phyloP scores from a whole-genome alignment of 2,113 vertebrate species.

The Eidolon helvum region DNA sequence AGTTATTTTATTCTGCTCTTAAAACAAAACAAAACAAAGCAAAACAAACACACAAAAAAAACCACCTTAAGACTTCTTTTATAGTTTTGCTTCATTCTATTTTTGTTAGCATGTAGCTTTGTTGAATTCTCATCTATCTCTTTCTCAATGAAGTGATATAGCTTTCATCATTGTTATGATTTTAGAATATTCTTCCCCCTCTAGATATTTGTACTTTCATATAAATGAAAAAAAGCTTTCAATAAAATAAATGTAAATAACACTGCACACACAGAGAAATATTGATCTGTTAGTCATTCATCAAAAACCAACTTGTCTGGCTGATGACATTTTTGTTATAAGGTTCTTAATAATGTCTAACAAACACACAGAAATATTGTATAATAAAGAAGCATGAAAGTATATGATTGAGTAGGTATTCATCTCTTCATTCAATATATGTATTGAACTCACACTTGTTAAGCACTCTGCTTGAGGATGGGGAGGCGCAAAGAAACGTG shows the following conservation, averaged over 20 bases:
- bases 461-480: neutral
- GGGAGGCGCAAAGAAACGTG: neutral
- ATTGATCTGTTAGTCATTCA: slow-evolving; percentile 36
- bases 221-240: slow-evolving; percentile 49
- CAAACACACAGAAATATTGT: slow-evolving; percentile 17
- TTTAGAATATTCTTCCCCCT: neutral
- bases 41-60: neutral
- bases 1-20: neutral
- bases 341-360: slow-evolving; percentile 34
- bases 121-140: neutral
- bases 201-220: slow-evolving; percentile 37
- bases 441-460: neutral
- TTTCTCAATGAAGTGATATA: neutral
- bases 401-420: neutral
- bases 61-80: neutral
- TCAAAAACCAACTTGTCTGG: slow-evolving; percentile 3
- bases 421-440: neutral
- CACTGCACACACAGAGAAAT: neutral
- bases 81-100: neutral
- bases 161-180: neutral
- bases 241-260: slow-evolving; percentile 54
- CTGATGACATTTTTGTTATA: slow-evolving; percentile 34
- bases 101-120: neutral
- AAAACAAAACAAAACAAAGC: neutral
- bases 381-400: neutral